Evolutionary conservation across 2,888 invertebrate species (phyloP).

Genomic region (Calameuta filiformis): DNA sequence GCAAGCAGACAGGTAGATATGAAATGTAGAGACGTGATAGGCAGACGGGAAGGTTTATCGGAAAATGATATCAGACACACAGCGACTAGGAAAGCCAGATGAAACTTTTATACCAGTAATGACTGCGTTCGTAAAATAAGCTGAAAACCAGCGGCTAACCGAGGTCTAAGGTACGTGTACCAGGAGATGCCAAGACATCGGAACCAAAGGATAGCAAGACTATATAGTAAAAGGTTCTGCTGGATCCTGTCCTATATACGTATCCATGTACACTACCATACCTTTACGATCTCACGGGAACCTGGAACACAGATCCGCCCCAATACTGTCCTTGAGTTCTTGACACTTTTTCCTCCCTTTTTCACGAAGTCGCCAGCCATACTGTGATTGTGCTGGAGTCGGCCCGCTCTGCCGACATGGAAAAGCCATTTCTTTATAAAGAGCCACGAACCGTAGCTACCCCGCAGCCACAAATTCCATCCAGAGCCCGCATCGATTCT

Average conservation of each 20-base stretch:
- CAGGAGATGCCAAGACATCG: neutral
- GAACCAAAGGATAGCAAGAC: neutral
- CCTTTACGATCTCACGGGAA: neutral
- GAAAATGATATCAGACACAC: constrained; percentile 43
- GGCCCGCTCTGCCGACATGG: constrained; percentile 53
- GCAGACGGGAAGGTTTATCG: constrained; percentile 39
- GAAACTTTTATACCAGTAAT: constrained; percentile 32
- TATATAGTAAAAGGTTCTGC: neutral
- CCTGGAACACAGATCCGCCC: neutral
- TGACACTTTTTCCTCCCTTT: constrained; percentile 6
- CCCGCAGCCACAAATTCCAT: constrained; percentile 23
- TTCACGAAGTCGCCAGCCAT: constrained; percentile 6
- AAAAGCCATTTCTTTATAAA: constrained; percentile 60
- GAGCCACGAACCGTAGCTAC: constrained; percentile 15
- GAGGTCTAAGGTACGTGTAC: neutral
- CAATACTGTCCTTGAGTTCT: constrained; percentile 25
- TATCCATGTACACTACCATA: neutral
- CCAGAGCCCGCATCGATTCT: constrained; percentile 30
- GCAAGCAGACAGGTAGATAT: neutral
- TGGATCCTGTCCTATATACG: neutral
- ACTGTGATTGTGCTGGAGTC: constrained; percentile 41
- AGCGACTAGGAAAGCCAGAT: neutral
- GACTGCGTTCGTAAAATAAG: neutral
- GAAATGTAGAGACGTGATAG: neutral
- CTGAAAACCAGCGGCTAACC: neutral